These are phyloP conservation scores for Caenorhabditis sp. DNA, from an alignment of 2,888 invertebrate species.

Conservation along the genomic window DNA sequence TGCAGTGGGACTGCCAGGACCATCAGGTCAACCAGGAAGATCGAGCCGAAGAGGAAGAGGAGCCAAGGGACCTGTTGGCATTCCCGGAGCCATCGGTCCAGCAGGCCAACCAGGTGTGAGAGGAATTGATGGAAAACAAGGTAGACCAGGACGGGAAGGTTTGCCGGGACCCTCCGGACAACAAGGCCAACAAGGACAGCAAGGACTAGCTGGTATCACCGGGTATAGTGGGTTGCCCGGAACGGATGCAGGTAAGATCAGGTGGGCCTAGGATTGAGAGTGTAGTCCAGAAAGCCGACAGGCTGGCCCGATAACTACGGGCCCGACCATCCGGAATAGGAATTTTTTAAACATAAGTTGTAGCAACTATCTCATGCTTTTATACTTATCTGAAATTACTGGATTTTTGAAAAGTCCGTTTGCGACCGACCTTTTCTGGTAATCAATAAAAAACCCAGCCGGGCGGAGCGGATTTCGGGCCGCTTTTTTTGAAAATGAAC, in stretches of 20 bases:
- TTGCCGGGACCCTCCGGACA: conserved; percentile 15
- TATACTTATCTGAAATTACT: too few species aligned
- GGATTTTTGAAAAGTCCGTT: too few species aligned
- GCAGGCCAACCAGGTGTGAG: conserved; percentile 52
- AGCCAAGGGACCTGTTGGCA: conserved; percentile 21
- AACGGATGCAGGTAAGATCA: conserved; percentile 15
- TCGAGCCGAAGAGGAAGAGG: conserved; percentile 29
- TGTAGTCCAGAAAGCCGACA: too few species aligned
- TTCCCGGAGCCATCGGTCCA: conserved; percentile 13
- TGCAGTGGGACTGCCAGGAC: not conserved
- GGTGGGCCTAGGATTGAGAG: too few species aligned
- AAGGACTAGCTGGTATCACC: conserved; percentile 19
- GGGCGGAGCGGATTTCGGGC: too few species aligned
- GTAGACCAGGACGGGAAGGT: conserved; percentile 14
- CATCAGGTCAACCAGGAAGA: conserved; percentile 30
- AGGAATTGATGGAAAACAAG: conserved; percentile 30
- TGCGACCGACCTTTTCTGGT: too few species aligned
- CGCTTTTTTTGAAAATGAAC: too few species aligned
- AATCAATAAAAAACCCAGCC: too few species aligned
- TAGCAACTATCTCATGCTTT: too few species aligned
- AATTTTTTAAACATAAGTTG: too few species aligned
- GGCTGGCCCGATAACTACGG: too few species aligned
- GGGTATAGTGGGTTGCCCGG: conserved; percentile 14
- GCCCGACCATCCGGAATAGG: too few species aligned
- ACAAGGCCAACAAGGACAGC: conserved; percentile 36